A percentile compares a stretch with the other conserved stretches of the same genome.
These are phyloP conservation scores for Drosophila oshimai DNA, from an alignment of 1,140 invertebrate species.

Conservation along the genomic window DNA sequence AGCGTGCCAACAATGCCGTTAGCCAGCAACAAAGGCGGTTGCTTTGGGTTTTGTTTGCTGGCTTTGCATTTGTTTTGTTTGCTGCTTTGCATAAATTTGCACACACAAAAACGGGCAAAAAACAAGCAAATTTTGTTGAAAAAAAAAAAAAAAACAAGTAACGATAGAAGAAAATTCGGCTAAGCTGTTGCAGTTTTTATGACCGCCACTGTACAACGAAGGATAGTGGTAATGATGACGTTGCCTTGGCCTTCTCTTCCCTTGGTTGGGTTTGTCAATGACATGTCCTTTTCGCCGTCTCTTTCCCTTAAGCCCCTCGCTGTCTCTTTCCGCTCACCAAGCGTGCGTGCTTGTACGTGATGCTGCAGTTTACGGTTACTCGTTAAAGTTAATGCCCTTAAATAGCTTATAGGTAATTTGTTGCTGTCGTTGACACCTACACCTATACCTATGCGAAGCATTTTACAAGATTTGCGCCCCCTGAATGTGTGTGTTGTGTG, in stretches of 20 bases:
- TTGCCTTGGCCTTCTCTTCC: slow-evolving; percentile 31
- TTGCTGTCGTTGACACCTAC: slow-evolving; percentile 57
- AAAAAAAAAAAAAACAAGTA: neutral
- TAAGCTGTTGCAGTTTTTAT: slow-evolving; percentile 59
- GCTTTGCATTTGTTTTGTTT: slow-evolving; percentile 20
- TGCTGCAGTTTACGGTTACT: slow-evolving; percentile 67
- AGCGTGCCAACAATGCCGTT: slow-evolving; percentile 42
- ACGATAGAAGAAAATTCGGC: slow-evolving; percentile 22
- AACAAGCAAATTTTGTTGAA: slow-evolving; percentile 4
- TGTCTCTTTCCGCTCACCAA: neutral
- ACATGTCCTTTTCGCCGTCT: slow-evolving; percentile 39
- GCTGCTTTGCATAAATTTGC: slow-evolving; percentile 59
- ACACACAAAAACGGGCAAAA: slow-evolving; percentile 16
- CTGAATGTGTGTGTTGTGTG: neutral
- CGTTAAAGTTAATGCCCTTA: slow-evolving; percentile 61
- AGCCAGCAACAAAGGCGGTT: slow-evolving; percentile 32
- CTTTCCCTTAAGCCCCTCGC: neutral
- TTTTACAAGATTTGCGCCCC: slow-evolving; percentile 57
- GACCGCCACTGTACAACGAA: slow-evolving; percentile 50
- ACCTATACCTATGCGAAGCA: slow-evolving; percentile 46
- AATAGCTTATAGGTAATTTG: slow-evolving; percentile 61
- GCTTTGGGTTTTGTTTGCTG: slow-evolving; percentile 15
- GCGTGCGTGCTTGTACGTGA: slow-evolving; percentile 45
- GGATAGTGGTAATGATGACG: slow-evolving; percentile 37
- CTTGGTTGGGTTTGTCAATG: slow-evolving; percentile 40